phyloP scores from a whole-genome alignment of 2,113 vertebrate genomes.

The Heterotilapia buettikoferi region DNA sequence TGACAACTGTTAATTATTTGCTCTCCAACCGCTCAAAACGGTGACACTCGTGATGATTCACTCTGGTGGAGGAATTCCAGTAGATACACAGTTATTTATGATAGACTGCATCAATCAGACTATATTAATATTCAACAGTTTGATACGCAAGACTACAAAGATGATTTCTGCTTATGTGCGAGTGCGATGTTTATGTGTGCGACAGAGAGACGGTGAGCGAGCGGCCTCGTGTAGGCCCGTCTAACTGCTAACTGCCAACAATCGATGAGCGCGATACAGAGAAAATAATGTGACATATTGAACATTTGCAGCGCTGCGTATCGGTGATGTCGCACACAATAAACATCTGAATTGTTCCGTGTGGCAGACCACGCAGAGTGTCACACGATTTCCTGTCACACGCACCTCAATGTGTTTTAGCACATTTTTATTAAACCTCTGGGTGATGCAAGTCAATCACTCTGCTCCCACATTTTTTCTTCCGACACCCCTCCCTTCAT shows the following conservation, averaged over 20 bases:
- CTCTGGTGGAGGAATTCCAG: conserved; percentile 41
- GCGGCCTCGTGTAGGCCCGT: conserved; percentile 16
- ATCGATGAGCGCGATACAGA: background rate
- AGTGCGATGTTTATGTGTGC: background rate
- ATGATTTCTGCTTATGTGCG: conserved; percentile 17
- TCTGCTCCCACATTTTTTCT: conserved; percentile 19
- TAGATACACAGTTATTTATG: conserved; percentile 32
- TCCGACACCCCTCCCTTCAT: conserved; percentile 14
- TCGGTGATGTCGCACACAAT: conserved; percentile 17
- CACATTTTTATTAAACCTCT: conserved; percentile 57
- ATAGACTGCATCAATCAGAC: conserved; percentile 51
- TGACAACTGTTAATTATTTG: conserved; percentile 10
- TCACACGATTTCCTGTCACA: conserved; percentile 5
- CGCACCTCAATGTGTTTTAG: conserved; percentile 60
- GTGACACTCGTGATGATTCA: conserved; percentile 39
- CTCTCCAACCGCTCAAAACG: background rate
- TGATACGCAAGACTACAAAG: conserved; percentile 18
- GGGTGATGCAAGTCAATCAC: conserved; percentile 53
- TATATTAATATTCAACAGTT: conserved; percentile 54
- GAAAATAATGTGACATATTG: conserved; percentile 56
- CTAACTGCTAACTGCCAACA: conserved; percentile 28
- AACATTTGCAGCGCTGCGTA: conserved; percentile 17
- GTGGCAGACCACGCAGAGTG: background rate
- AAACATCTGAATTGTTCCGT: conserved; percentile 51
- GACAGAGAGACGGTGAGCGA: conserved; percentile 5